A percentile compares a stretch with the other conserved stretches of the same genome.
phyloP scores from a whole-genome alignment of 2,113 vertebrate genomes.

The Syngnathus scovelli region DNA sequence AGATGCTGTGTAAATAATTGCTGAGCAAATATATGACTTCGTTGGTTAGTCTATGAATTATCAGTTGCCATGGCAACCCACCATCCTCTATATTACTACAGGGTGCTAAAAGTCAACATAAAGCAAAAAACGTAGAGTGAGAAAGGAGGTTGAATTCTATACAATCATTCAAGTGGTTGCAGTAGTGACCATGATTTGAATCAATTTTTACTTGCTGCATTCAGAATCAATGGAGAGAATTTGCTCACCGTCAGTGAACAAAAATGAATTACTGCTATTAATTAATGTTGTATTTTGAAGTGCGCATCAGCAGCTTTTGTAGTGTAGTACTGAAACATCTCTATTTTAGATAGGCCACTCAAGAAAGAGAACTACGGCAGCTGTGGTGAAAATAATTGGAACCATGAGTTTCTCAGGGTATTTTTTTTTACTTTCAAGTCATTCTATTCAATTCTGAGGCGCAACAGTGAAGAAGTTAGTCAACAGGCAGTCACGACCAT shows the following conservation, averaged over 20 bases:
- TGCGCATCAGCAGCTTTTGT: too few species aligned
- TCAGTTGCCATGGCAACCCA: conserved; percentile 27
- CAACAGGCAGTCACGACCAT: not conserved
- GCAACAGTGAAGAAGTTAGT: not conserved
- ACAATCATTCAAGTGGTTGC: not conserved
- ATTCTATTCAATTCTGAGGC: not conserved
- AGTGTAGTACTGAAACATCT: too few species aligned
- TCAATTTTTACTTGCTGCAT: not conserved
- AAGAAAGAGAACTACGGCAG: not conserved
- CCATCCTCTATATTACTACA: not conserved
- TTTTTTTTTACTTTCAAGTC: not conserved
- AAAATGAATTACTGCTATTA: too few species aligned
- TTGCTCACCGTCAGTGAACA: too few species aligned
- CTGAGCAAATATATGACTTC: conserved; percentile 53
- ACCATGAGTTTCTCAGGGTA: not conserved
- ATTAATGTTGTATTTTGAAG: too few species aligned
- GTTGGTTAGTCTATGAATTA: conserved; percentile 45
- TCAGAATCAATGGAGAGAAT: not conserved
- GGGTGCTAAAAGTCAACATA: conserved; percentile 15
- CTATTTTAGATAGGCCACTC: not conserved
- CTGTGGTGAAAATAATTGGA: not conserved
- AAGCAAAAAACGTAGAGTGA: conserved; percentile 2
- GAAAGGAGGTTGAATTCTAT: not conserved
- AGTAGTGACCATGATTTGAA: not conserved
- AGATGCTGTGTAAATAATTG: conserved; percentile 56